Conservation (phyloP, 2,113 vertebrate species). For the Gallinago paraguaiae region DNA sequence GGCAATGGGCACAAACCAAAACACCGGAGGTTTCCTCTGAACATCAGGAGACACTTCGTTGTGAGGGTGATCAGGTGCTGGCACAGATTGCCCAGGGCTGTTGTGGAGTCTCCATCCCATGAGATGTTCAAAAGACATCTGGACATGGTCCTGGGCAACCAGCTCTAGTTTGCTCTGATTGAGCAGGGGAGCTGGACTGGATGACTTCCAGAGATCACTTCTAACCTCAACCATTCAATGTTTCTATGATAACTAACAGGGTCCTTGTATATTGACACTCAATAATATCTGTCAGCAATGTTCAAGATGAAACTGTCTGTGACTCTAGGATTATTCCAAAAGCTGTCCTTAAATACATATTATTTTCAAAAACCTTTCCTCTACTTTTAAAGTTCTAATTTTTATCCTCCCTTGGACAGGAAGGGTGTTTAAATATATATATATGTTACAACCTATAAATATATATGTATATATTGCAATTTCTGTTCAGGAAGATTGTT, state of each 20-base stretch:
- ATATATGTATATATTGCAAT: neutral
- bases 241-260: neutral
- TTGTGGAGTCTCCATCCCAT: neutral
- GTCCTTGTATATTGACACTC: neutral
- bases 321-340: neutral
- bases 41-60: neutral
- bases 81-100: neutral
- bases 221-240: neutral
- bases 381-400: neutral
- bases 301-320: neutral
- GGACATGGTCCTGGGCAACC: neutral
- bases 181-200: rapidly evolving
- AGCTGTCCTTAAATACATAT: neutral
- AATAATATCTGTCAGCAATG: neutral
- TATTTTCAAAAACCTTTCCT: neutral
- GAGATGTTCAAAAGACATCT: neutral
- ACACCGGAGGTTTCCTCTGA: neutral
- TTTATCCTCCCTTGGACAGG: neutral
- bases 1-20: neutral
- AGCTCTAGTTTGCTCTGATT: neutral
- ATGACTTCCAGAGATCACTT: neutral
- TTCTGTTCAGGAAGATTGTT: neutral
- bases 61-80: neutral
- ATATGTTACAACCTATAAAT: neutral
- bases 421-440: neutral